A percentile compares a stretch with the other conserved stretches of the same genome.
Conservation (phyloP, 2,113 vertebrate genomes). For the Himantopus leucocephalus region DNA sequence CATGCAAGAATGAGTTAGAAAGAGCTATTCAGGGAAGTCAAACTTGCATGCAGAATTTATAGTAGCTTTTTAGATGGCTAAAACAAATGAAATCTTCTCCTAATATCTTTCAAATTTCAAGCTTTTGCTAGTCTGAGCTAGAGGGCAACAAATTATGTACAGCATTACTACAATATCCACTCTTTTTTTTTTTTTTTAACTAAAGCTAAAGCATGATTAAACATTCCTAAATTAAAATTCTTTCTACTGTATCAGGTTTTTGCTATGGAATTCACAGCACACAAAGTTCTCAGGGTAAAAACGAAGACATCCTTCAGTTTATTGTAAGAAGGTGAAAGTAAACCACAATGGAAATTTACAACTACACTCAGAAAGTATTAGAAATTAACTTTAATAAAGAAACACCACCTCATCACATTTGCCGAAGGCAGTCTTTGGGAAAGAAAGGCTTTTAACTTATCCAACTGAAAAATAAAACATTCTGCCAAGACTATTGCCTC, state of each 20-base stretch:
- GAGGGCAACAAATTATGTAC: neutral
- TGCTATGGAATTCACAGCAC: neutral
- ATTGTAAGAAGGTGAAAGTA: neutral
- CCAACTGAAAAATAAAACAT: neutral
- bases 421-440: neutral
- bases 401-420: neutral
- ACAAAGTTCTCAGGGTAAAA: neutral
- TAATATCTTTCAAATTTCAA: neutral
- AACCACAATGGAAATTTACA: neutral
- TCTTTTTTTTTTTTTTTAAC: neutral
- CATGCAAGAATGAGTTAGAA: neutral
- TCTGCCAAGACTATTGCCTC: neutral
- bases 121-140: neutral
- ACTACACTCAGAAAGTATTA: neutral
- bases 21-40: neutral
- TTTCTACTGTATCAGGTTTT: neutral
- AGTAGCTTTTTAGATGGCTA: neutral
- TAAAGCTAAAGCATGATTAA: neutral
- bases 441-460: neutral
- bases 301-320: neutral
- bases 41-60: constrained; percentile 5
- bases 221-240: neutral
- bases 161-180: neutral
- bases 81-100: neutral
- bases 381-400: neutral